Base-by-base conservation (phyloP, 2,888 invertebrate genomes). In the Ichneumoninae sp. region DNA sequence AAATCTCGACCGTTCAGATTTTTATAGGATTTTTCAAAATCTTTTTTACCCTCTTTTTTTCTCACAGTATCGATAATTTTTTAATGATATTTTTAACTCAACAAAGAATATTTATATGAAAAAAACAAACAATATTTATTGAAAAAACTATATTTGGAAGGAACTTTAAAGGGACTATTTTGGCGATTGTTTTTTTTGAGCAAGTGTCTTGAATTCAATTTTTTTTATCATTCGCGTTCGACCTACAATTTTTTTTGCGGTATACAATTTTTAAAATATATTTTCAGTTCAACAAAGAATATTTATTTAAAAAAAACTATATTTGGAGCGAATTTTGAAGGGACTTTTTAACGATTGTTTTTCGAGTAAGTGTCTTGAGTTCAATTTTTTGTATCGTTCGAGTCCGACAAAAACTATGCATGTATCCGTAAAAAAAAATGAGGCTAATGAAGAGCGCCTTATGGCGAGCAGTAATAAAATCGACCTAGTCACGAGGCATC, bases 401-500 rank as follows among this genome's bases (percentile, higher is more conserved):
- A 33, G 57, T 8, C 26, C 57, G 22, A 57, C 10, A 4, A 30
- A 30, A 63, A 63, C 6, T 6, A 7, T 36, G 22, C 4, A 36
- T 71, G 16, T 22, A 16, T 75, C 19, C 30, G 22, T 16, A 75
- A 40, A 73, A 44, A 40, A 70, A 78, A 84, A 69, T 69, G 40
- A 76, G 74, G 57, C 76, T 82, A 82, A 86, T 86, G 81, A 86
- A 83, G 75, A 63, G 54, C 75, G 87, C 89, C 88, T 88, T 88
- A 88, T 89, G 88, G 87, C 88, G 89, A 86, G 82, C 83, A 89
- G 86, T 84, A 87, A 87, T 89, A 87, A 91, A 92, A 89, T 89
- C 63, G 90, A 93, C 91, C 91, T 88, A 92, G 92, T 92, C 93
- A 92, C 57, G 91, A 88, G 90, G 90, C 90, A 90, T 91, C 90